Conservation (phyloP, 2,113 vertebrate genomes). For the Lucifuga dentata region DNA sequence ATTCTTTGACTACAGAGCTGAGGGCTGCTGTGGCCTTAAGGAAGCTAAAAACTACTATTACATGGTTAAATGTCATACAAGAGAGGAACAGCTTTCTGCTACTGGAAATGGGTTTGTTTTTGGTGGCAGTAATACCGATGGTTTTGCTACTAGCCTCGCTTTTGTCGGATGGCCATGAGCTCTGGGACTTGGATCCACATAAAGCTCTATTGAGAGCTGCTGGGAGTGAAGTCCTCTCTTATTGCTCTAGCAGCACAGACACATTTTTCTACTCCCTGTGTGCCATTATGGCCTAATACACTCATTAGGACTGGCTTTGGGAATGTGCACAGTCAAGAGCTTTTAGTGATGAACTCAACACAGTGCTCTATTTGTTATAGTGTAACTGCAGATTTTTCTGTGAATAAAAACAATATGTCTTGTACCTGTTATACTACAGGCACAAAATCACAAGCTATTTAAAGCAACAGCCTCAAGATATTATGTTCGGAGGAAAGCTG, state of each 20-base stretch:
- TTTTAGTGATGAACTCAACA: slow-evolving; percentile 58
- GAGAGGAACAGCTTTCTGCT: slow-evolving; percentile 22
- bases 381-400: slow-evolving; percentile 22
- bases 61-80: slow-evolving; percentile 40
- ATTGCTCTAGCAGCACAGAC: slow-evolving; percentile 61
- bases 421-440: not conserved
- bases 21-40: slow-evolving; percentile 11
- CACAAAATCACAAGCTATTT: not conserved
- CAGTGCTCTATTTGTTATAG: slow-evolving; percentile 36
- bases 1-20: slow-evolving; percentile 30
- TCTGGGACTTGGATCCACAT: slow-evolving; percentile 60
- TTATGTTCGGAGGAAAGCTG: not conserved
- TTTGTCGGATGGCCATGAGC: slow-evolving; percentile 54
- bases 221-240: slow-evolving; percentile 63
- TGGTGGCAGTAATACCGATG: slow-evolving; percentile 30
- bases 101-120: slow-evolving; percentile 51
- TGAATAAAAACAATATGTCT: slow-evolving; percentile 12
- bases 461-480: not conserved
- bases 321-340: slow-evolving; percentile 64
- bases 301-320: slow-evolving; percentile 70
- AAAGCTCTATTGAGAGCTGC: slow-evolving; percentile 63
- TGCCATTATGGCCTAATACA: slow-evolving; percentile 67
- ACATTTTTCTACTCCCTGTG: slow-evolving; percentile 66
- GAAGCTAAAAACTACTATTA: slow-evolving; percentile 33
- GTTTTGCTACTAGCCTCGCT: slow-evolving; percentile 35